Conservation (phyloP, 2,113 vertebrate species). For the Zosterops hypoxanthus region DNA sequence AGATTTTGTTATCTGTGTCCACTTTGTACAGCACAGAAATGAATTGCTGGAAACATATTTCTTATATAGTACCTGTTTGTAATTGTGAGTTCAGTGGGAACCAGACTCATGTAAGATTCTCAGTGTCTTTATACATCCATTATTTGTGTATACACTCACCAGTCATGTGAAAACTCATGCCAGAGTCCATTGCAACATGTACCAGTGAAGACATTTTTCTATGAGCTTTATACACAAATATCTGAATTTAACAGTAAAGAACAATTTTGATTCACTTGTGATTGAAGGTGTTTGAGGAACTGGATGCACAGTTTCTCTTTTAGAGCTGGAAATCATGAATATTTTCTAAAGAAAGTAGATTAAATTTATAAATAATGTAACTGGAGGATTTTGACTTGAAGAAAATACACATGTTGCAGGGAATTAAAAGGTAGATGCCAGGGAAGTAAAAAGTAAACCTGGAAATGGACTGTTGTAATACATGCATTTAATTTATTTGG, state of each 20-base stretch:
- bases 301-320: neutral
- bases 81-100: neutral
- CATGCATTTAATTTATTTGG: neutral
- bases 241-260: neutral
- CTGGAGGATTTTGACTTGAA: neutral
- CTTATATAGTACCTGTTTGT: neutral
- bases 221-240: fast-evolving
- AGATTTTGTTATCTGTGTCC: neutral
- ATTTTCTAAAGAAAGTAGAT: neutral
- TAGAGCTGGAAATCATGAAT: neutral
- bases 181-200: neutral
- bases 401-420: neutral
- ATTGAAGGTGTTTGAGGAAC: neutral
- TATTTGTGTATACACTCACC: neutral
- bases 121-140: neutral
- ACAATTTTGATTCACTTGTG: neutral
- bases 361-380: neutral
- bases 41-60: neutral
- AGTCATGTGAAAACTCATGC: neutral
- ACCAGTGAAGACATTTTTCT: neutral
- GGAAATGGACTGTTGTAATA: neutral
- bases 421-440: neutral
- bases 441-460: neutral
- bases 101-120: neutral
- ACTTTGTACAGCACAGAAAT: neutral